Conservation (phyloP, 2,113 vertebrate species). For the Microcebus lehilahytsara region DNA sequence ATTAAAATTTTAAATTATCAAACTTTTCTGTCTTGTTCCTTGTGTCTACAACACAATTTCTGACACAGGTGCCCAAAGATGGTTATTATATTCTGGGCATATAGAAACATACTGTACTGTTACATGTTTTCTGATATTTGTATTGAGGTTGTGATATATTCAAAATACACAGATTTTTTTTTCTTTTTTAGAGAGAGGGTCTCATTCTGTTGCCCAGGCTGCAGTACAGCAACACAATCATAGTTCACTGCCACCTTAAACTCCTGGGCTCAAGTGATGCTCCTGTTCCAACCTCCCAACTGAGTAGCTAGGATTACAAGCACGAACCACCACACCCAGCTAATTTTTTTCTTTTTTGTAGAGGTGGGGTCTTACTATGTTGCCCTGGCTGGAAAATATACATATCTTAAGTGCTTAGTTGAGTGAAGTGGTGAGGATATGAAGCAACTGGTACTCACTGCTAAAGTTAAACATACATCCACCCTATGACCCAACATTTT, state of each 20-base stretch:
- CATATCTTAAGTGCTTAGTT: background rate
- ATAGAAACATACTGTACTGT: background rate
- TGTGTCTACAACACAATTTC: background rate
- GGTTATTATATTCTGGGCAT: background rate
- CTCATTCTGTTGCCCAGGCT: too few relatives aligned
- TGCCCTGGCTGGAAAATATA: background rate
- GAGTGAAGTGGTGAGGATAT: background rate
- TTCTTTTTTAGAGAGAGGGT: too few relatives aligned
- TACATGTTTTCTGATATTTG: background rate
- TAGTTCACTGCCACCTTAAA: too few relatives aligned
- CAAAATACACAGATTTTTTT: background rate
- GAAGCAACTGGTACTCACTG: background rate
- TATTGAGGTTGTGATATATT: background rate
- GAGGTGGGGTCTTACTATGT: too few relatives aligned
- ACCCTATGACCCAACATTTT: background rate
- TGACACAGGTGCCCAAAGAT: background rate
- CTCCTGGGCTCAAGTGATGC: too few relatives aligned
- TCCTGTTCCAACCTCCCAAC: too few relatives aligned
- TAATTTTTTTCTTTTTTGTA: too few relatives aligned
- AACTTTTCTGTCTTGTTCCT: background rate
- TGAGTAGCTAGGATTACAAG: too few relatives aligned
- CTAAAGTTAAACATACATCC: background rate
- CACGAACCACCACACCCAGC: too few relatives aligned
- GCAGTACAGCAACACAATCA: too few relatives aligned
- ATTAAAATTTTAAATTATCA: background rate